Evolutionary conservation across 1,140 invertebrate genomes (phyloP), one percentile per base, ranked within the genome.

Genomic region (Drosophila chauvacae): DNA sequence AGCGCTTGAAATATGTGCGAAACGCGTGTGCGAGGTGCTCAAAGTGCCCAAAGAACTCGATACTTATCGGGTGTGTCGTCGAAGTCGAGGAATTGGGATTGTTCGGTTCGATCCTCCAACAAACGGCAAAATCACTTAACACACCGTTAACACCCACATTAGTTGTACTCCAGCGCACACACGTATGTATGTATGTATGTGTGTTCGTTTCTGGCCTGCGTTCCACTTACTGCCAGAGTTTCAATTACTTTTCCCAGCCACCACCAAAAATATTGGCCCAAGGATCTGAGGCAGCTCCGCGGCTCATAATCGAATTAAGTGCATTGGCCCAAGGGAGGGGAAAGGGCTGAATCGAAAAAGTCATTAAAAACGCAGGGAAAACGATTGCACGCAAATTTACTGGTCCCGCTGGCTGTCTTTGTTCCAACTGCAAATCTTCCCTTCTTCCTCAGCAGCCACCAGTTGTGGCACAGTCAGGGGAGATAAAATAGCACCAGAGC

Each of bases 301-400:
- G 56, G 58, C 72, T 90, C 90, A 85, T 91, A 91, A 91, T 91
- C 88, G 90, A 91, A 91, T 91, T 91, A 91, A 90, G 77, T 83
- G 72, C 80, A 87, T 61, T 55, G 81, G 76, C 71, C 60, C 47
- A 37, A 37, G 51, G 14, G 23, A n/a, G 18, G 74, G 48, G 37
- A 16, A 5, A 26, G 28, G 13, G 33, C 16, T 13, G 30, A 59
- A 18, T 59, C 71, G 84, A 75, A 84, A 88, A 88, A 91, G 87
- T 90, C 85, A 90, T 90, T 90, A 85, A 91, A 91, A 85, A 80
- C 81, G 86, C 81, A 76, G 77, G 42, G 53, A 64, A 53, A 81
- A 72, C 75, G 81, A 78, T 90, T 90, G 79, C 86, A 91, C 88
- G 88, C 85, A 91, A 91, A 91, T 91, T 91, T 91, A 71, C 71